phyloP scores from a whole-genome alignment of 2,888 invertebrate species.

The Zele albiditarsus region DNA sequence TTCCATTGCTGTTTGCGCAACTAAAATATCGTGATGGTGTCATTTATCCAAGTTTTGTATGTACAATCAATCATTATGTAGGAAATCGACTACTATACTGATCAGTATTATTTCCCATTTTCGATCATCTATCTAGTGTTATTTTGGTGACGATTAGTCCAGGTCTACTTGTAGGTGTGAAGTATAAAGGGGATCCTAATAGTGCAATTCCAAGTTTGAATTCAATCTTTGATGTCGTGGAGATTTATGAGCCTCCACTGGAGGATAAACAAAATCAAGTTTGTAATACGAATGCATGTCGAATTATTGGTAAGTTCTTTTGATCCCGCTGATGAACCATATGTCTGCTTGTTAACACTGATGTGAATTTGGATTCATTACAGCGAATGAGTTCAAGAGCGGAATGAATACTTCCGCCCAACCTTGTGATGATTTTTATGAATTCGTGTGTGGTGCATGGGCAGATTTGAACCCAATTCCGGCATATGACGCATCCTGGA shows the following conservation, averaged over 20 bases:
- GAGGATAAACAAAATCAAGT: neutral
- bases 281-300: neutral
- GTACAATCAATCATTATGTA: neutral
- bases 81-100: neutral
- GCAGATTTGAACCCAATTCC: conserved; percentile 24
- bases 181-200: neutral
- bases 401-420: conserved; percentile 35
- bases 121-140: conserved; percentile 2
- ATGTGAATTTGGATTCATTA: neutral
- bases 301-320: neutral
- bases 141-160: neutral
- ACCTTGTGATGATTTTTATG: conserved; percentile 44
- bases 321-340: neutral
- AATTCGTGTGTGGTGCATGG: conserved; percentile 37
- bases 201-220: neutral
- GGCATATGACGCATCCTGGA: conserved; percentile 24
- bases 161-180: neutral
- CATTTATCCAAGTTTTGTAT: conserved; percentile 11
- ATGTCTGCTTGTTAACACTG: neutral
- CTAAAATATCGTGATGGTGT: neutral
- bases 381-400: neutral
- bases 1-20: too few relatives aligned
- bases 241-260: neutral
- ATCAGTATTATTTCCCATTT: neutral
- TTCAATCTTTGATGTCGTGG: neutral